phyloP scores from a whole-genome alignment of 2,888 invertebrate genomes.

The Congeria kusceri region DNA sequence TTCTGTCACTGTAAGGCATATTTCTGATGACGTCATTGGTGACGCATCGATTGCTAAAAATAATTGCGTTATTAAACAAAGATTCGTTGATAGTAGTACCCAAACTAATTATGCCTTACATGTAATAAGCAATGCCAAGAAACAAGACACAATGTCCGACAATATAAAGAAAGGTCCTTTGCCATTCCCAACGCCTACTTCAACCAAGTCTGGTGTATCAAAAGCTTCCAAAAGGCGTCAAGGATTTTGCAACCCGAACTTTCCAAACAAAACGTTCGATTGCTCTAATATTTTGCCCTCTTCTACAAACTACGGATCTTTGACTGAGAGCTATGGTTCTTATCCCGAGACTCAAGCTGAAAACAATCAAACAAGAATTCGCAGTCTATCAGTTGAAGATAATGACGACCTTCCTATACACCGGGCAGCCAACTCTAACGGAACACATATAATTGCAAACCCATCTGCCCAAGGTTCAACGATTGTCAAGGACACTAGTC shows the following conservation, averaged over 20 bases:
- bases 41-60: not conserved
- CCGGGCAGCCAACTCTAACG: too few relatives aligned
- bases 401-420: too few relatives aligned
- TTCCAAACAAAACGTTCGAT: not conserved
- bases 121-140: not conserved
- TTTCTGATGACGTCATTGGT: conserved; percentile 10
- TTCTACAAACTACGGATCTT: not conserved
- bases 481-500: too few relatives aligned
- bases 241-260: not conserved
- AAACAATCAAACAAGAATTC: too few relatives aligned
- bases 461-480: too few relatives aligned
- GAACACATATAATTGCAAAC: too few relatives aligned
- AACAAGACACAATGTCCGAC: not conserved
- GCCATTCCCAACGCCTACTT: conserved; percentile 22
- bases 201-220: conserved; percentile 18
- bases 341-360: too few relatives aligned
- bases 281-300: not conserved
- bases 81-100: conserved; percentile 15
- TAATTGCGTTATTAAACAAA: conserved; percentile 1
- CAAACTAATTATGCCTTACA: conserved; percentile 5
- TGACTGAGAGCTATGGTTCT: too few relatives aligned
- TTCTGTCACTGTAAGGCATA: conserved; percentile 63
- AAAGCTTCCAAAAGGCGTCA: not conserved
- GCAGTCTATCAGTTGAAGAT: too few relatives aligned
- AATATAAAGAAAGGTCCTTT: conserved; percentile 4